Base-by-base conservation (phyloP, 1,140 invertebrate genomes). In the Dinoponera quadriceps region DNA sequence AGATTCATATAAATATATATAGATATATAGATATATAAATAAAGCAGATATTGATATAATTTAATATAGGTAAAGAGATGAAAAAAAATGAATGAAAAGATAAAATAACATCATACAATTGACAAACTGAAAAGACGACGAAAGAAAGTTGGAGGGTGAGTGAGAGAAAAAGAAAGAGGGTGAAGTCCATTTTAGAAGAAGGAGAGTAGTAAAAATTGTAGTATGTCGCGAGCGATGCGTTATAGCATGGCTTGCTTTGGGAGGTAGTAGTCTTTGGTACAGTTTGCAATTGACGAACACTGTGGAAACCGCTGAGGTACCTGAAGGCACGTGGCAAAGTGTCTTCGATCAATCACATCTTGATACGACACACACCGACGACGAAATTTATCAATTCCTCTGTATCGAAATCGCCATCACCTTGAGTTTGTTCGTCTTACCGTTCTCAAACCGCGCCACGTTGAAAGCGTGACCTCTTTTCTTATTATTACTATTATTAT, bases 31-130 rank as follows among this genome's bases (percentile, higher is more conserved):
- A 90, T 87, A 90, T 90, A 89, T 89, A 89, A 90, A 89, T 86
- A 91, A 93, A 93, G 85, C 85, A 92, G 90, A 90, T 93, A 93
- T 92, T 91, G 88, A 93, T 92, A 91, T 92, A 92, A 93, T 92
- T 92, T 92, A 92, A 92, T 92, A 89, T 92, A 93, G 90, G 85
- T 90, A 90, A 91, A 44, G 38, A 44, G 38, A 44, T 11, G 38
- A 44, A 80, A 69, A 71, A 85, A 90, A 85, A 88, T 86, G 78
- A 92, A 7, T 85, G 81, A 87, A 89, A 89, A 90, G 86, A 89
- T 89, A 91, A 91, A 93, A 89, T 89, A 91, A 90, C 86, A 90
- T 84, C 85, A 82, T 74, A 80, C 77, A 88, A 91, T 91, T 90
- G 73, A 86, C 91, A 89, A 86, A 72, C 72, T 51, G 71, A 68